phyloP scores from a whole-genome alignment of 2,113 vertebrate genomes.

The Hippocampus comes region DNA sequence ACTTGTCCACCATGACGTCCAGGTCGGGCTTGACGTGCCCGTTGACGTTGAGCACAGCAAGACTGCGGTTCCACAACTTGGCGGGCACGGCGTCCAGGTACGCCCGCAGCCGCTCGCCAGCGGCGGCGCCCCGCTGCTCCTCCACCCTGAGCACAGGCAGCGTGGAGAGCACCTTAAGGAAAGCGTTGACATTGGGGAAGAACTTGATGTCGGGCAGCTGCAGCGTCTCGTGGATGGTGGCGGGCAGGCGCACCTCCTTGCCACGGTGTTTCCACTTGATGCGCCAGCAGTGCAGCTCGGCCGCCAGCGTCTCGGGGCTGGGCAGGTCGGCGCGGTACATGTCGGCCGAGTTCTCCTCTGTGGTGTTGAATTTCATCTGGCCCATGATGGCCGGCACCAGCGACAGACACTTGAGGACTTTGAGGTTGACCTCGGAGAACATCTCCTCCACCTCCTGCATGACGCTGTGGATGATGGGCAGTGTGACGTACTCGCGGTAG shows the following conservation, averaged over 20 bases:
- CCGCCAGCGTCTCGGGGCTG: constrained; percentile 85
- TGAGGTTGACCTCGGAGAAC: constrained; percentile 86
- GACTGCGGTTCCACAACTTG: constrained; percentile 78
- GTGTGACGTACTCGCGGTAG: constrained; percentile 84
- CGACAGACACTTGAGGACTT: constrained; percentile 86
- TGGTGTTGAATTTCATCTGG: constrained; percentile 89
- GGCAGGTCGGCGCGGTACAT: constrained; percentile 85
- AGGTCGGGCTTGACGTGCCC: constrained; percentile 86
- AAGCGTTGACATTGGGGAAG: constrained; percentile 86
- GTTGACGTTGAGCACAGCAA: constrained; percentile 85
- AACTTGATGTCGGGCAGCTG: constrained; percentile 88
- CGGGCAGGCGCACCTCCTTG: constrained; percentile 87
- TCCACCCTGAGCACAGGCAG: constrained; percentile 83
- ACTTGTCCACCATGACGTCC: constrained; percentile 93
- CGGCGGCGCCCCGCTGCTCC: constrained; percentile 66
- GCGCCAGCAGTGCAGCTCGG: constrained; percentile 92
- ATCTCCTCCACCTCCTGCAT: constrained; percentile 90
- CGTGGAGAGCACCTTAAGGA: constrained; percentile 84
- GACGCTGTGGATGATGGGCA: constrained; percentile 80
- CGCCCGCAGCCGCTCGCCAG: constrained; percentile 75
- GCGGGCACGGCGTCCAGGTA: constrained; percentile 77
- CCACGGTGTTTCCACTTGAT: constrained; percentile 95
- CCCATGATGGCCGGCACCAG: constrained; percentile 91
- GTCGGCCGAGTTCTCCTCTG: constrained; percentile 83
- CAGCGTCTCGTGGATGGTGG: constrained; percentile 86